phyloP scores from a whole-genome alignment of 2,888 invertebrate species.

The Platycheirus albimanus region DNA sequence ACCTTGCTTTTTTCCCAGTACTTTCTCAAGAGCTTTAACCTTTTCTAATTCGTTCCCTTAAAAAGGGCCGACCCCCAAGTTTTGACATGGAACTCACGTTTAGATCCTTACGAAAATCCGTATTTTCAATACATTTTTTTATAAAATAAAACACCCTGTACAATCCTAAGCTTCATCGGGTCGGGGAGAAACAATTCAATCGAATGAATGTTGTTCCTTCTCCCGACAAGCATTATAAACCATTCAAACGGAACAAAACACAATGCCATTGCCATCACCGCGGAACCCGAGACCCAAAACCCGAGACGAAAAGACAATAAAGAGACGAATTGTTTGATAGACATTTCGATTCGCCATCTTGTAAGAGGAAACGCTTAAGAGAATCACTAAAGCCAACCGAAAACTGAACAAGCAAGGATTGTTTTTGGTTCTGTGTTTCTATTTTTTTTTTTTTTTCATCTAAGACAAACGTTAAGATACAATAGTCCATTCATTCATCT shows the following conservation, averaged over 20 bases:
- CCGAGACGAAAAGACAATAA: slow-evolving; percentile 37
- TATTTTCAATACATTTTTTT: no score
- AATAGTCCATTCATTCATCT: slow-evolving; percentile 66
- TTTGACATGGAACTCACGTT: no score
- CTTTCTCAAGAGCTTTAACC: no score
- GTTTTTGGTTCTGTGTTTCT: slow-evolving; percentile 25
- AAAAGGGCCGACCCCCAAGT: no score
- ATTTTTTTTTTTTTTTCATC: slow-evolving; percentile 7
- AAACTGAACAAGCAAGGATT: slow-evolving; percentile 37
- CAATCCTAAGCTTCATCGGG: not conserved
- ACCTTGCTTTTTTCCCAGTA: no score
- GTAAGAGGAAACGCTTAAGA: slow-evolving; percentile 36
- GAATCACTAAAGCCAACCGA: slow-evolving; percentile 16
- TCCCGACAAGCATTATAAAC: slow-evolving; percentile 31
- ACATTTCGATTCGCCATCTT: slow-evolving; percentile 39
- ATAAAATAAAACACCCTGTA: slow-evolving; percentile 16
- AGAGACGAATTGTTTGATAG: slow-evolving; percentile 65
- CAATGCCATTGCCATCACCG: slow-evolving; percentile 1
- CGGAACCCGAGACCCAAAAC: no score
- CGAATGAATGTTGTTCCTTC: slow-evolving; percentile 40
- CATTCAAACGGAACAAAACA: slow-evolving; percentile 67
- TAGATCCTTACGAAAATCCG: no score
- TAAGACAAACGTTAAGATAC: not conserved
- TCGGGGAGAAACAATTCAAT: slow-evolving; percentile 43
- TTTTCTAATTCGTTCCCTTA: no score